A percentile compares a stretch with the other conserved stretches of the same genome.
Evolutionary conservation across 2,797 vertebrate genomes (phyloP).

Genomic region (Thalassophryne amazonica): DNA sequence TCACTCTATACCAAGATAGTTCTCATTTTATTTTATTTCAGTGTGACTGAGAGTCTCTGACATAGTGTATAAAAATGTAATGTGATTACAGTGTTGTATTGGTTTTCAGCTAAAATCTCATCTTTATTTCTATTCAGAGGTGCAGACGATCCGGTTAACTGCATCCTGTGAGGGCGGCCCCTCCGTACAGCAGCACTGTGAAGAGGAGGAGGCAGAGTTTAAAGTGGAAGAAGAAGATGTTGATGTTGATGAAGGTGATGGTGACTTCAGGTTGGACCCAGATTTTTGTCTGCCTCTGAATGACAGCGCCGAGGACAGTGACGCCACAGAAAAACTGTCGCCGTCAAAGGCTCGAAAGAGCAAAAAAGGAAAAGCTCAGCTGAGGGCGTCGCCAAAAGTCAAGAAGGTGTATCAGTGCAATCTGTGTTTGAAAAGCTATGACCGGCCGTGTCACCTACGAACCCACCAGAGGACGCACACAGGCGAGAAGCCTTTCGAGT

Average conservation of each 20-base stretch:
- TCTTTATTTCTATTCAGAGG: background rate
- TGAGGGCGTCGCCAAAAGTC: background rate
- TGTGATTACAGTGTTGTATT: too few species aligned
- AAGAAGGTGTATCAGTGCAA: background rate
- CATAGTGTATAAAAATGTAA: too few species aligned
- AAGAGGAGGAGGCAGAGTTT: background rate
- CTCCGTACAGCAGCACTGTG: background rate
- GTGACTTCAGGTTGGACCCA: background rate
- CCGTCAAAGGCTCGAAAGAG: background rate
- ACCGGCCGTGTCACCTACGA: background rate
- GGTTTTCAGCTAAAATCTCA: too few species aligned
- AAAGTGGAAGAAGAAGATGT: background rate
- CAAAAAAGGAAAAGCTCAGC: background rate
- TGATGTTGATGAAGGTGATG: background rate
- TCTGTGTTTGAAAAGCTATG: slow-evolving; percentile 5
- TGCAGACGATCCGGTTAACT: background rate
- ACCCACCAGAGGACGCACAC: slow-evolving; percentile 9
- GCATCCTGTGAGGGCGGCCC: background rate
- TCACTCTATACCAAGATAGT: too few species aligned
- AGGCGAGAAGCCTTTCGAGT: slow-evolving; percentile 5
- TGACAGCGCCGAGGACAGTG: background rate
- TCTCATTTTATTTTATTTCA: too few species aligned
- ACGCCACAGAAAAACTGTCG: background rate
- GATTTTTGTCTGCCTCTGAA: background rate
- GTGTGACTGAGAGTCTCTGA: too few species aligned